Percentiles rank a stretch among this genome's conserved stretches.
Conservation (phyloP, 2,888 invertebrate species). For the Isoperla grammatica region DNA sequence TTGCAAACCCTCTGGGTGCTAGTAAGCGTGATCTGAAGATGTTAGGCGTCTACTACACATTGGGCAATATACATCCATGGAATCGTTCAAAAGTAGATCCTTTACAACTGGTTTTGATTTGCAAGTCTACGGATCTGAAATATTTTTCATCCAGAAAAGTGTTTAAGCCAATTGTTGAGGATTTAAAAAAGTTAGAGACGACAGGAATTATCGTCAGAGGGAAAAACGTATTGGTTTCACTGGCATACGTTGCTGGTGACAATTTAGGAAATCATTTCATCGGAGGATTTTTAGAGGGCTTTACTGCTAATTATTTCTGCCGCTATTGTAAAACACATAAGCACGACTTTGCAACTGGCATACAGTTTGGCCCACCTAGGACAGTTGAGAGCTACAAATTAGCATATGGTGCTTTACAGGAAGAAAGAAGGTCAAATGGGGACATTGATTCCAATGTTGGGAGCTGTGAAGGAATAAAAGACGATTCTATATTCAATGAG, state of each 20-base stretch:
- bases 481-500: conserved; percentile 7
- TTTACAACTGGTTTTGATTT: conserved; percentile 8
- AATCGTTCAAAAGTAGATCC: conserved; percentile 8
- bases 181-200: no score
- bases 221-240: no score
- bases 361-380: not conserved
- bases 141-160: not conserved
- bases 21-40: conserved; percentile 4
- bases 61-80: not conserved
- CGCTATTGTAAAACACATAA: conserved; percentile 3
- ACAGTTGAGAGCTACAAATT: not conserved
- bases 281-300: conserved; percentile 13
- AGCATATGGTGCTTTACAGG: not conserved
- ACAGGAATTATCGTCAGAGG: no score
- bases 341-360: not conserved
- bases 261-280: no score
- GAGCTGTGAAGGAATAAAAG: conserved; percentile 3
- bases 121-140: conserved; percentile 6
- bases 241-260: no score
- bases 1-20: not conserved
- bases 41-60: conserved; percentile 11
- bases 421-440: not conserved
- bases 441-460: not conserved
- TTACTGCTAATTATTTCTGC: conserved; percentile 14
- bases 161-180: no score